Evolutionary conservation across 2,888 invertebrate genomes (phyloP).

Genomic region (Noctuana brunneofusca): DNA sequence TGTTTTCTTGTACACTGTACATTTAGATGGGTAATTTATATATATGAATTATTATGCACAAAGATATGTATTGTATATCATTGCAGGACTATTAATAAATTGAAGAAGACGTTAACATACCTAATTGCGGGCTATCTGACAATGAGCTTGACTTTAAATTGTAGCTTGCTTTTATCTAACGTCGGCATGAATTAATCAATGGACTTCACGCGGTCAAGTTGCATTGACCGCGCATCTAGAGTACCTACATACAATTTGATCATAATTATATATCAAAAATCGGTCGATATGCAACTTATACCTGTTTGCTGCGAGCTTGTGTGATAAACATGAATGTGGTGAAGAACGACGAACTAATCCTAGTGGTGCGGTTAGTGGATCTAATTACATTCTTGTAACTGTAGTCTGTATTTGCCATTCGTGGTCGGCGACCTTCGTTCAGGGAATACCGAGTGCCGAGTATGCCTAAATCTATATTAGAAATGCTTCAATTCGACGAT

Average conservation of each 20-base stretch:
- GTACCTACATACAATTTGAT: constrained; percentile 15
- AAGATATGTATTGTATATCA: too few relatives aligned
- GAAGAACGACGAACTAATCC: constrained; percentile 33
- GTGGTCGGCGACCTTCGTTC: constrained; percentile 30
- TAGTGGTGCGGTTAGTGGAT: constrained; percentile 34
- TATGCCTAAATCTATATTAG: constrained; percentile 43
- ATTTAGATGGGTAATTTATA: background rate
- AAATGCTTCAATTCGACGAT: constrained; percentile 1
- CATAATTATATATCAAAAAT: constrained; percentile 14
- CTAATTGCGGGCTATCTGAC: constrained; percentile 32
- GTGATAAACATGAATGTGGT: constrained; percentile 32
- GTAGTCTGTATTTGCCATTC: constrained; percentile 32
- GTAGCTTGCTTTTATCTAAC: constrained; percentile 26
- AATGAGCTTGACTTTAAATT: constrained; percentile 34
- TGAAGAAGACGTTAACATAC: constrained; percentile 15
- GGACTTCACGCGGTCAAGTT: constrained; percentile 27
- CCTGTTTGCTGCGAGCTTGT: constrained; percentile 22
- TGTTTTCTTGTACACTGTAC: background rate
- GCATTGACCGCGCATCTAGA: constrained; percentile 25
- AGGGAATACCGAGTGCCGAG: constrained; percentile 36
- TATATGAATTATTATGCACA: background rate
- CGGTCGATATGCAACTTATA: background rate
- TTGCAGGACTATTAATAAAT: constrained; percentile 26
- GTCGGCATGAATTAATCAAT: constrained; percentile 30
- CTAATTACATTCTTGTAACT: constrained; percentile 36